A percentile compares a stretch with the other conserved stretches of the same genome.
phyloP scores from a whole-genome alignment of 2,888 invertebrate genomes.

The Azorinus chamasolen region DNA sequence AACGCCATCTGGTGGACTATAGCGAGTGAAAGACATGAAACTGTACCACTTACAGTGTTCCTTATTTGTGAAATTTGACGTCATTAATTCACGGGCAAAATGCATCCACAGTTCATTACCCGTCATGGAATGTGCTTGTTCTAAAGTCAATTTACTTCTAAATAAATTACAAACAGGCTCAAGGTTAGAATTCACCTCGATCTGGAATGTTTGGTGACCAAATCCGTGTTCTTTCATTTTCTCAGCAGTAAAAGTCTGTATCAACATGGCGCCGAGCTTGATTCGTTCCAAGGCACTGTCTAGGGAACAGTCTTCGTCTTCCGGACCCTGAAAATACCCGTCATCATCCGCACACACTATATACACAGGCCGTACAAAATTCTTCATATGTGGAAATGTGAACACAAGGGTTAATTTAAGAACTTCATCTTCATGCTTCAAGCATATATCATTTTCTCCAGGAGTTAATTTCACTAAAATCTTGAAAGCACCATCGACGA shows the following conservation, averaged over 20 bases:
- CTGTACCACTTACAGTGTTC: slow-evolving; percentile 93
- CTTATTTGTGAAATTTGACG: slow-evolving; percentile 87
- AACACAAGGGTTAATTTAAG: slow-evolving; percentile 74
- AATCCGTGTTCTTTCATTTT: slow-evolving; percentile 93
- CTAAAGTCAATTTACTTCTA: slow-evolving; percentile 90
- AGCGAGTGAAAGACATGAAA: slow-evolving; percentile 95
- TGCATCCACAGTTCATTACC: slow-evolving; percentile 94
- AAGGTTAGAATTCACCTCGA: slow-evolving; percentile 90
- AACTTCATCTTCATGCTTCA: slow-evolving; percentile 87
- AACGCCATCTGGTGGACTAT: slow-evolving; percentile 88
- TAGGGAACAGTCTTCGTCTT: slow-evolving; percentile 89
- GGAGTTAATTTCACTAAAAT: slow-evolving; percentile 89
- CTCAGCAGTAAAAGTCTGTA: slow-evolving; percentile 95
- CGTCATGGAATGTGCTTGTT: slow-evolving; percentile 89
- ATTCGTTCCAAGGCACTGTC: slow-evolving; percentile 93
- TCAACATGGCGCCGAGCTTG: slow-evolving; percentile 91
- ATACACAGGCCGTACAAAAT: slow-evolving; percentile 92
- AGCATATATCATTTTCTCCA: slow-evolving; percentile 90
- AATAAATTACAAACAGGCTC: slow-evolving; percentile 91
- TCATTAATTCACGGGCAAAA: slow-evolving; percentile 95
- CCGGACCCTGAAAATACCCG: slow-evolving; percentile 92
- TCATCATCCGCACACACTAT: slow-evolving; percentile 93
- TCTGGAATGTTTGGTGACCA: slow-evolving; percentile 93
- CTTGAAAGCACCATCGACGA: slow-evolving; percentile 91
- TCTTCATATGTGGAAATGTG: slow-evolving; percentile 66